These are phyloP conservation scores for Saccostrea echinata DNA, from an alignment of 1,140 invertebrate genomes.

Conservation along the genomic window DNA sequence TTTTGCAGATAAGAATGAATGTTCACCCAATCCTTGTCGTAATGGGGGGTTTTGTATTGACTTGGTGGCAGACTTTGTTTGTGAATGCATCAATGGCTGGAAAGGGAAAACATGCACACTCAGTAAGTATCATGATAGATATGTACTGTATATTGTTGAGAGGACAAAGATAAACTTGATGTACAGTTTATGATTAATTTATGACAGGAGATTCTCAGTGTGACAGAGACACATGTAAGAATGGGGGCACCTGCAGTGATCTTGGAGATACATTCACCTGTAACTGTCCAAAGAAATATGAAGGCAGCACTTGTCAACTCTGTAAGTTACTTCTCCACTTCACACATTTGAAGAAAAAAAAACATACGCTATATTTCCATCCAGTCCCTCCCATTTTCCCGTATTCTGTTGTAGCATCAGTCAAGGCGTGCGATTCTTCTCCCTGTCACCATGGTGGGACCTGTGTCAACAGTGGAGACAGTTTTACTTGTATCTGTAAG, in stretches of 20 bases:
- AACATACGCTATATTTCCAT: not conserved
- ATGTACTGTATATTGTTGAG: not conserved
- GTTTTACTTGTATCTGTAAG: constrained; percentile 86
- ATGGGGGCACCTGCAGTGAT: constrained; percentile 75
- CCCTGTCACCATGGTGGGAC: constrained; percentile 95
- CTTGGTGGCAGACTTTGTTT: constrained; percentile 83
- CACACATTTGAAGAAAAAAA: not conserved
- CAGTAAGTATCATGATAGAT: constrained; percentile 66
- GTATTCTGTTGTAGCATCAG: constrained; percentile 58
- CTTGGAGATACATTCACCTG: constrained; percentile 74
- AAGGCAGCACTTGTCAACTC: constrained; percentile 85
- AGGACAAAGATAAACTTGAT: not conserved
- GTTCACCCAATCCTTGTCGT: constrained; percentile 73
- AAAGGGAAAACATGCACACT: constrained; percentile 77
- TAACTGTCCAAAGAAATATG: constrained; percentile 79
- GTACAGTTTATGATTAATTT: not conserved
- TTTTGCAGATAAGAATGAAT: constrained; percentile 73
- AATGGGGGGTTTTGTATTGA: constrained; percentile 90
- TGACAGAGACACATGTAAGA: constrained; percentile 73
- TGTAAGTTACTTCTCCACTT: not conserved
- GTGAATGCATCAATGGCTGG: constrained; percentile 87
- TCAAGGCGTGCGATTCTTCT: constrained; percentile 69
- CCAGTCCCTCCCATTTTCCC: not conserved
- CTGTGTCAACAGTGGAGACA: constrained; percentile 85
- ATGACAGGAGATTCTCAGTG: constrained; percentile 73